Evolutionary conservation across 2,888 invertebrate species (phyloP).

Genomic region (Temnothorax ravouxi): DNA sequence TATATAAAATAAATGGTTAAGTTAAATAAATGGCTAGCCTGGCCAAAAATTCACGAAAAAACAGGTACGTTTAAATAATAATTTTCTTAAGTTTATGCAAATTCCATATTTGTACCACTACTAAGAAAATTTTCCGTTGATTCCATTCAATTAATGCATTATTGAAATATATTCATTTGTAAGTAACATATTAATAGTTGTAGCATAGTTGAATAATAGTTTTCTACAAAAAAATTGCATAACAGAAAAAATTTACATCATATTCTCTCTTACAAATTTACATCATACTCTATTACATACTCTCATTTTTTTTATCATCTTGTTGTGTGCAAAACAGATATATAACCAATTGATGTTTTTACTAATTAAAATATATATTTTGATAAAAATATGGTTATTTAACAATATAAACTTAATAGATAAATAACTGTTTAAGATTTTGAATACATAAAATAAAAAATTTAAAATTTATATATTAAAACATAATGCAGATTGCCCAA

Average conservation of each 20-base stretch:
- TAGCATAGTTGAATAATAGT: not conserved
- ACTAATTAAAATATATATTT: not conserved
- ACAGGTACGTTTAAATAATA: too few species aligned
- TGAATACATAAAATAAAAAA: not conserved
- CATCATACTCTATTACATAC: too few species aligned
- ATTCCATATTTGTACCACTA: too few species aligned
- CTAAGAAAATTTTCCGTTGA: too few species aligned
- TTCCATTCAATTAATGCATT: too few species aligned
- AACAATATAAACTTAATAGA: not conserved
- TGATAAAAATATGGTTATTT: not conserved
- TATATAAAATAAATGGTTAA: too few species aligned
- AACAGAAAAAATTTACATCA: not conserved
- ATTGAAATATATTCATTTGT: not conserved
- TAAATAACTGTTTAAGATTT: not conserved
- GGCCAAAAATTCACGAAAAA: not conserved
- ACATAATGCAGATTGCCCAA: not conserved
- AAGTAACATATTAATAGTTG: too few species aligned
- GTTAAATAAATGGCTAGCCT: too few species aligned
- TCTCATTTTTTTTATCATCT: not conserved
- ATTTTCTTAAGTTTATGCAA: too few species aligned
- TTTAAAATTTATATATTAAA: not conserved
- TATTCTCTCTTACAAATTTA: not conserved
- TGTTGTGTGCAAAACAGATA: conserved; percentile 17
- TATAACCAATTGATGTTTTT: not conserved
- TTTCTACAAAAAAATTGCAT: not conserved